Percentiles rank a stretch among this genome's conserved stretches.
Conservation (phyloP, 2,113 vertebrate genomes). For the Poeciliopsis occidentalis region DNA sequence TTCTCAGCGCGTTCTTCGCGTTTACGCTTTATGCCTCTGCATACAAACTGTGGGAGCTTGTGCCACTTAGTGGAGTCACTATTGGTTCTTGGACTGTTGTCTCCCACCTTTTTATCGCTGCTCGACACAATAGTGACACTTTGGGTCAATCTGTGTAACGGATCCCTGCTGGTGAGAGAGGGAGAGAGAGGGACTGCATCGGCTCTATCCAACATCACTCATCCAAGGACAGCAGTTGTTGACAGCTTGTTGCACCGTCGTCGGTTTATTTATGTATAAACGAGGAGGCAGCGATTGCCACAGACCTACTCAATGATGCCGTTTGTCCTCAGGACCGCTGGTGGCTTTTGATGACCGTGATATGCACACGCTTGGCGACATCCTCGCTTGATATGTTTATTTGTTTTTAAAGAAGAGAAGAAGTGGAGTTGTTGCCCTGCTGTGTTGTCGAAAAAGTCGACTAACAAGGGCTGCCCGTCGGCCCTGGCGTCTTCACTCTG, state of each 20-base stretch:
- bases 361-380: not conserved
- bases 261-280: constrained; percentile 29
- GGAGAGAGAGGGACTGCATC: not conserved
- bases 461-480: not conserved
- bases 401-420: not conserved
- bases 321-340: constrained; percentile 3
- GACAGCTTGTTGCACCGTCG: constrained; percentile 5
- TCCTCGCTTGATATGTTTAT: not conserved
- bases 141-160: constrained; percentile 38
- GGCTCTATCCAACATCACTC: constrained; percentile 13
- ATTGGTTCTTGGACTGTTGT: constrained; percentile 45
- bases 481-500: not conserved
- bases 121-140: constrained; percentile 54
- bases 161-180: constrained; percentile 38
- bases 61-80: constrained; percentile 28
- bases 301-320: constrained; percentile 18
- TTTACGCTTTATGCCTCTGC: constrained; percentile 49
- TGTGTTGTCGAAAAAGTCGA: not conserved
- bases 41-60: constrained; percentile 37
- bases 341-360: not conserved
- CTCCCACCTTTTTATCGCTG: constrained; percentile 51
- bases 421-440: not conserved
- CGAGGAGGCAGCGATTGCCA: constrained; percentile 6
- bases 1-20: constrained; percentile 41
- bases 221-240: constrained; percentile 28